These are phyloP conservation scores for Drosophila subsilvestris DNA, from an alignment of 2,888 invertebrate species.

Conservation along the genomic window DNA sequence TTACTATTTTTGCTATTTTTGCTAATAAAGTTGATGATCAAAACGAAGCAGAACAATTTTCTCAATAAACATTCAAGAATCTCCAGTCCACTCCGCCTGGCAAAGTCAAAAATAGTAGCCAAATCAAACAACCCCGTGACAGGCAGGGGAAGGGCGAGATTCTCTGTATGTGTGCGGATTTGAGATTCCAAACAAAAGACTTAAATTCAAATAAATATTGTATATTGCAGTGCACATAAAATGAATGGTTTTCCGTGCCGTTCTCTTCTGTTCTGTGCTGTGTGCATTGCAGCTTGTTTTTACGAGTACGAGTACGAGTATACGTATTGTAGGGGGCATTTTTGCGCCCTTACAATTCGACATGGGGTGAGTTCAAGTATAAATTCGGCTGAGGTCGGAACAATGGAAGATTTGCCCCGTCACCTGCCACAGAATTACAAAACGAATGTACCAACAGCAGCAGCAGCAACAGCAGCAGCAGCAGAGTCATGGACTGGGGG, in stretches of 20 bases:
- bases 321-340: constrained; percentile 70
- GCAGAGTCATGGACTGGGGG: neutral
- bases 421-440: constrained; percentile 84
- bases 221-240: constrained; percentile 79
- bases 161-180: constrained; percentile 66
- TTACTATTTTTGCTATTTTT: constrained; percentile 77
- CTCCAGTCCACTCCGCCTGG: neutral
- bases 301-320: constrained; percentile 27
- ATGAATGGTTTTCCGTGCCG: constrained; percentile 39
- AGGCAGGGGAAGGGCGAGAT: constrained; percentile 8
- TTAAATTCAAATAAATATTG: constrained; percentile 82
- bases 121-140: constrained; percentile 73
- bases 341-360: constrained; percentile 80
- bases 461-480: constrained; percentile 47
- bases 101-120: constrained; percentile 55
- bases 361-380: constrained; percentile 80
- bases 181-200: constrained; percentile 77
- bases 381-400: constrained; percentile 59
- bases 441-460: constrained; percentile 66
- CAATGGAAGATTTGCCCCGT: constrained; percentile 84
- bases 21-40: constrained; percentile 73
- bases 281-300: constrained; percentile 67
- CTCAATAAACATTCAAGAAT: neutral
- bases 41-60: constrained; percentile 41
- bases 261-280: constrained; percentile 30